Percentiles rank a stretch among this genome's conserved stretches.
Conservation (phyloP, 30 jellyfish, hydroid and myxozoan genomes). For the Aurelia aurita complex sp. Pacific region DNA sequence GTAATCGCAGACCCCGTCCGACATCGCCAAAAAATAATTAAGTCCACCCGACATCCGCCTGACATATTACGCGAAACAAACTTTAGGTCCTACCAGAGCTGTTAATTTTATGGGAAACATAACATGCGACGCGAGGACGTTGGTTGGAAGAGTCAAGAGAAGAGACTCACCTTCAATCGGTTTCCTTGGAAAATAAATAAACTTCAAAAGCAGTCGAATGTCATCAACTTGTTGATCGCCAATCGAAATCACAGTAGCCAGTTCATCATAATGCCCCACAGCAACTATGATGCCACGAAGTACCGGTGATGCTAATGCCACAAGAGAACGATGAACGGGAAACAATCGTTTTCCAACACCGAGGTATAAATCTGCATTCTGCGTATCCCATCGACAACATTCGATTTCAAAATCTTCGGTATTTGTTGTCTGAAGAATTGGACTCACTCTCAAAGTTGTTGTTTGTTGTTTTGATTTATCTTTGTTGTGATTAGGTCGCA, state of each 20-base stretch:
- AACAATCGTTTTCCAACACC: neutral
- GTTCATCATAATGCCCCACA: slow-evolving; percentile 1
- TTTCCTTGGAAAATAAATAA: neutral
- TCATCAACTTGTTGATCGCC: neutral
- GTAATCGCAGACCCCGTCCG: too few species aligned
- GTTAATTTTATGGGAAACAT: too few species aligned
- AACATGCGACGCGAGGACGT: too few species aligned
- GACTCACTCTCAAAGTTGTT: neutral
- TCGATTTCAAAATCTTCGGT: neutral
- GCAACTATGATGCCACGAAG: neutral
- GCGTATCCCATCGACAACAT: neutral
- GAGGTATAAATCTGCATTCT: slow-evolving; percentile 1
- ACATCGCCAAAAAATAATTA: too few species aligned
- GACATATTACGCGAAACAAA: too few species aligned
- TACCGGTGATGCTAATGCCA: neutral
- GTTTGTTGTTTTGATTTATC: too few species aligned
- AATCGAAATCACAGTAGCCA: neutral
- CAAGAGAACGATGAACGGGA: neutral
- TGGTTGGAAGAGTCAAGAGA: too few species aligned
- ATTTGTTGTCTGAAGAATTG: neutral
- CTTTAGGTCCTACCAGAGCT: too few species aligned
- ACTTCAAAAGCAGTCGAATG: neutral
- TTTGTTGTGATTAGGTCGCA: too few species aligned
- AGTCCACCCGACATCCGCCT: too few species aligned
- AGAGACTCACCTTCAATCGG: neutral